These are phyloP conservation scores for Pyrochroa serraticornis DNA, from an alignment of 2,888 invertebrate genomes.

Conservation along the genomic window DNA sequence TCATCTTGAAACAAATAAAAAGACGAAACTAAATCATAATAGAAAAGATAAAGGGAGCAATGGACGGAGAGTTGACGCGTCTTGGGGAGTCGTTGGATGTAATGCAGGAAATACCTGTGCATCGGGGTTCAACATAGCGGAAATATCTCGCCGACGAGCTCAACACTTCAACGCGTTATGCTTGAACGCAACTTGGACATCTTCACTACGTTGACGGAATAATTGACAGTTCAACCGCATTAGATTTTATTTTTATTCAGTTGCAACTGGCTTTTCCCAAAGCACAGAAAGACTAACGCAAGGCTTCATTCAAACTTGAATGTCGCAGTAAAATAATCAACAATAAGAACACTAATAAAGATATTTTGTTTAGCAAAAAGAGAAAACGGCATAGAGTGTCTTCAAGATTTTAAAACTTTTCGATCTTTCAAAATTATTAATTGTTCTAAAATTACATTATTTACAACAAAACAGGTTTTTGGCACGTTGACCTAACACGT, in stretches of 20 bases:
- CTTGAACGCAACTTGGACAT: conserved; percentile 11
- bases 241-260: neutral
- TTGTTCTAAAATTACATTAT: no score
- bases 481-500: no score
- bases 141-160: conserved; percentile 12
- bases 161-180: conserved; percentile 9
- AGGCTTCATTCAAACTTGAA: no score
- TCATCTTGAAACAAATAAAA: no score
- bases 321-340: no score
- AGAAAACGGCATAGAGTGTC: no score
- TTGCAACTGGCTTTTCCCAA: neutral
- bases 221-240: neutral
- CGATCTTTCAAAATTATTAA: no score
- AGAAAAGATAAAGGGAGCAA: conserved; percentile 17
- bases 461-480: no score
- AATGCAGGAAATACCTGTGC: conserved; percentile 16
- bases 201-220: neutral
- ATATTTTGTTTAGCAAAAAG: no score
- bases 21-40: conserved; percentile 8
- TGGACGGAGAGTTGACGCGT: conserved; percentile 1
- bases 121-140: conserved; percentile 15
- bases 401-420: no score
- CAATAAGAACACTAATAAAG: no score
- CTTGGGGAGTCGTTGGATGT: neutral
- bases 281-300: neutral